Conservation (phyloP, 1,140 invertebrate genomes). For the Cotesia typhae region DNA sequence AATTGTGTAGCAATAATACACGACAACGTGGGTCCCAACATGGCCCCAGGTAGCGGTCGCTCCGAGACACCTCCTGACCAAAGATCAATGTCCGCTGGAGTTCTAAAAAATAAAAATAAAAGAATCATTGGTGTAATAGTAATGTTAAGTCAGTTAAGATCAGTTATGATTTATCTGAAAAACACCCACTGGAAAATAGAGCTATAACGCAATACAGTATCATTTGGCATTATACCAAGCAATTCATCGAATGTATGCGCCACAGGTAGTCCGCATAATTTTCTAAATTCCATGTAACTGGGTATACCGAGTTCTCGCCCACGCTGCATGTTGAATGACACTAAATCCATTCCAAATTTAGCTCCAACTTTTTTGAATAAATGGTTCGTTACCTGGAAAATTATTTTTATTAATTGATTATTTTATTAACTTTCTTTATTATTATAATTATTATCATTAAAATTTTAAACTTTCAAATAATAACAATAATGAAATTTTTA, state of each 20-base stretch:
- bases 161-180: not conserved
- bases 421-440: not conserved
- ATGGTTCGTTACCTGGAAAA: slow-evolving; percentile 80
- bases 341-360: slow-evolving; percentile 88
- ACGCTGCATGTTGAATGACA: slow-evolving; percentile 94
- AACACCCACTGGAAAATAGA: slow-evolving; percentile 78
- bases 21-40: slow-evolving; percentile 94
- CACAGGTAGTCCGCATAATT: slow-evolving; percentile 87
- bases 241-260: slow-evolving; percentile 86
- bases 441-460: too few relatives aligned
- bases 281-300: slow-evolving; percentile 91
- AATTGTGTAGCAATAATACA: slow-evolving; percentile 98
- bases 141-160: too few relatives aligned
- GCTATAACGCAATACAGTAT: slow-evolving; percentile 80
- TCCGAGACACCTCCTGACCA: slow-evolving; percentile 95
- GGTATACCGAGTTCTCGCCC: slow-evolving; percentile 92
- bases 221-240: slow-evolving; percentile 88
- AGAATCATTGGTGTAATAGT: slow-evolving; percentile 17
- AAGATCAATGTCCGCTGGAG: slow-evolving; percentile 87
- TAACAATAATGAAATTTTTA: too few relatives aligned
- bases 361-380: slow-evolving; percentile 89
- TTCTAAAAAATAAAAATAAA: slow-evolving; percentile 64
- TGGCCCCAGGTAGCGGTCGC: slow-evolving; percentile 82
- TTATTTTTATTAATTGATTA: slow-evolving; percentile 6
- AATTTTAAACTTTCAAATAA: too few relatives aligned